A percentile compares a stretch with the other conserved stretches of the same genome.
These are phyloP conservation scores for Bos javanicus DNA, from an alignment of 2,113 vertebrate species.

Conservation along the genomic window DNA sequence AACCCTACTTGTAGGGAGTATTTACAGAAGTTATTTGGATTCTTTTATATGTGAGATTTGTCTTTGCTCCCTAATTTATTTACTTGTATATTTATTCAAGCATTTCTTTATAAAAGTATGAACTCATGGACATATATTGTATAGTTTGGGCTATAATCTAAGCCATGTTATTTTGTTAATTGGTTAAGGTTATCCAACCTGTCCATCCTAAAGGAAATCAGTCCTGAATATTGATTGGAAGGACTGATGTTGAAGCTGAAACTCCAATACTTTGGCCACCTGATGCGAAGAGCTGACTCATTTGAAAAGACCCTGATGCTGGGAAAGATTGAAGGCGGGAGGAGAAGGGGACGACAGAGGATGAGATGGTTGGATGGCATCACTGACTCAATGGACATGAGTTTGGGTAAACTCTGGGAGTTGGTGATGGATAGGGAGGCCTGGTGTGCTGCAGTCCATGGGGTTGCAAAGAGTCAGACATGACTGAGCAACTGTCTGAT, in stretches of 20 bases:
- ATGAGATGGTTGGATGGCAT: background rate
- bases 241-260: background rate
- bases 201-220: background rate
- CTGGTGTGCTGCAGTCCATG: fast-evolving
- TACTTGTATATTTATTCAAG: background rate
- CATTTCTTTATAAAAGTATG: background rate
- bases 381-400: background rate
- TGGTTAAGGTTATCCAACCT: background rate
- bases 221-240: background rate
- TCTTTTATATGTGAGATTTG: background rate
- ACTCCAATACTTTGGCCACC: background rate
- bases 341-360: background rate
- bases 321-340: background rate
- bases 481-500: background rate
- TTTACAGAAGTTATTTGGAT: background rate
- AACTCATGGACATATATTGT: background rate
- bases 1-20: background rate
- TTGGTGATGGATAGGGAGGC: background rate
- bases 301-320: background rate
- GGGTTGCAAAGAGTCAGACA: fast-evolving
- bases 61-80: background rate
- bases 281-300: background rate
- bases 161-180: background rate
- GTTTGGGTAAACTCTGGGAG: background rate
- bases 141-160: background rate